Evolutionary conservation across 2,797 vertebrate species (phyloP), one percentile per base, ranked within the genome.

Genomic region (Myiotriccus ornatus): DNA sequence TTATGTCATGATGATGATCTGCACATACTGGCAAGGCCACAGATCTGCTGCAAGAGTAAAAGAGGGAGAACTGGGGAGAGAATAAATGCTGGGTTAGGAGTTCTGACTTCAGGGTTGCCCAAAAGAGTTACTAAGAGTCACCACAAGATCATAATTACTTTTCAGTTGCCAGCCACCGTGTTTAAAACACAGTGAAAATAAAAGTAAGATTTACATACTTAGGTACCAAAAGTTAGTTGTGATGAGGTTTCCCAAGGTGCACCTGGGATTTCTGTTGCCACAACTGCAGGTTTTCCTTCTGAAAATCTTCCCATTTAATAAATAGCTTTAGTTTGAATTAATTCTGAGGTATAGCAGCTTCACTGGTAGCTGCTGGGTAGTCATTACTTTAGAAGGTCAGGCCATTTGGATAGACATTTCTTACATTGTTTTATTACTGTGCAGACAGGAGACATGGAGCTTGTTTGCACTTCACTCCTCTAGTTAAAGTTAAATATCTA

Each of bases 301-400:
- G 91, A 93, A 92, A 89, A 82, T 56, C 34, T 91, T 92, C 32
- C 30, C 49, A 44, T 50, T 74, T 94, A 81, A 93, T 69, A 93
- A 88, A 70, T 19, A 69, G 30, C 55, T 88, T 53, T 56, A 59
- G 47, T 90, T 94, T 55, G 81, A 93, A 87, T 91, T 68, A 84
- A 86, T 91, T 81, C 79, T 53, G 32, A 76, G 25, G 35, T 86
- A 49, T 44, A 70, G 49, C 52, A 86, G 22, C 77, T 63, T 90
- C 67, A 79, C 30, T 60, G 59, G 47, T 73, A 63, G 70, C 80
- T 91, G 41, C 56, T 88, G 63, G 56, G 30, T 86, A 39, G 86
- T 91, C 84, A 73, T 87, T 88, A 74, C 37, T 93, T 84, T 17
- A 76, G 89, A 95, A 92, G 93, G 80, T 94, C 83, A 91, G 85